Base-by-base conservation (phyloP, 2,113 vertebrate species). In the Rana temporaria region DNA sequence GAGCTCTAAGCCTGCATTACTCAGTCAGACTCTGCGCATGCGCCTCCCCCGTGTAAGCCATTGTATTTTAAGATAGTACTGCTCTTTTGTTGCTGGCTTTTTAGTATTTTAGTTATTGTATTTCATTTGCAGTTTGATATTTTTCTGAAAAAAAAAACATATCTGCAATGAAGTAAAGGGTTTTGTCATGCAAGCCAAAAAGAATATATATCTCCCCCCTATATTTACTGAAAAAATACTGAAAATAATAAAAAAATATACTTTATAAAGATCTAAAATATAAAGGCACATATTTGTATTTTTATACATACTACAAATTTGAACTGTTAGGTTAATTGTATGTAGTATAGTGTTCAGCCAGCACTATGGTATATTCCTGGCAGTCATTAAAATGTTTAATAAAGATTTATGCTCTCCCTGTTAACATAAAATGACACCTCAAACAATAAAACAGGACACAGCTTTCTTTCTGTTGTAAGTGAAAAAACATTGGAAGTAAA, bases 401-500 rank as follows among this genome's bases (percentile, higher is more conserved):
- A 73, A 82, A 67, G 20, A 75, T 67, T 12, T 66, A 57, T 75
- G 20, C 56, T 67, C 55, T 55, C 30, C 18, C 26, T 74, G 60
- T 42, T 66, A 75, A 7, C 38, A 30, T 32, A 32, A 81, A 75
- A 82, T 75, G 62, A 59, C 80, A 82, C 32, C 19, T 67, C 64
- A 75, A 84, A 65, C 70, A 88, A 86, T 87, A 64, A 72, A 85
- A 85, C 90, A 92, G 89, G 88, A 89, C 87, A 62, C 62, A 64
- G 69, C 55, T 87, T 87, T 89, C 90, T 88, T 87, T 91, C 85
- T 85, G 57, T 67, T 64, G 86, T 90, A 73, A 48, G 84, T 73
- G 81, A 90, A 91, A 91, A 93, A 85, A 88, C 86, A 87, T 86
- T 89, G 88, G 85, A 90, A 93, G 88, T 90, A 91, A 94, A 93